Percentiles rank a stretch among this genome's conserved stretches.
Conservation (phyloP, 2,113 vertebrate species). For the Pelodiscus sinensis region DNA sequence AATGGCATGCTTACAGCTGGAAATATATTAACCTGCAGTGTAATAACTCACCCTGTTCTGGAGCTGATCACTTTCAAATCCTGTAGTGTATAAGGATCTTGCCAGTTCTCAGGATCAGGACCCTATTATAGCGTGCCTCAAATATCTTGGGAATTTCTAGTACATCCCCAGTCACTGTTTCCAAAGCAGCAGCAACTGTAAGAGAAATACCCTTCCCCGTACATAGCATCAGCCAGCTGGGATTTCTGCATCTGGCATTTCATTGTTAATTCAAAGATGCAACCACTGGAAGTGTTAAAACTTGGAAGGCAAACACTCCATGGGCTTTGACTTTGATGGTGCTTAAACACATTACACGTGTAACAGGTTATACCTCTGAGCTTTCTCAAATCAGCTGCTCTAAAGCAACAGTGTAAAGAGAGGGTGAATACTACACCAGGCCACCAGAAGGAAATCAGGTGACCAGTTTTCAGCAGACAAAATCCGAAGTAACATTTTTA, state of each 20-base stretch:
- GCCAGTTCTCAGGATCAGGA: background rate
- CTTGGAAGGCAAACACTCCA: background rate
- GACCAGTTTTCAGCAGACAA: background rate
- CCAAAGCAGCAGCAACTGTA: background rate
- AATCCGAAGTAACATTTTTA: background rate
- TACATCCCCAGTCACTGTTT: background rate
- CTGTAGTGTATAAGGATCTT: background rate
- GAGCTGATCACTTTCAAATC: background rate
- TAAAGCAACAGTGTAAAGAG: background rate
- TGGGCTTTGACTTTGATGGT: background rate
- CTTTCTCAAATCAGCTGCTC: background rate
- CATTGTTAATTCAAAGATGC: background rate
- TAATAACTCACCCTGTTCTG: background rate
- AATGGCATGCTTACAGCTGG: background rate
- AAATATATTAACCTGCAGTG: background rate
- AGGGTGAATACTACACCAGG: background rate
- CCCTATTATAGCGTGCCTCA: accelerated
- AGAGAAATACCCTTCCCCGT: background rate
- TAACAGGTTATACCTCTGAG: background rate
- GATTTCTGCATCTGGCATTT: background rate
- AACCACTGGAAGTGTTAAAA: background rate
- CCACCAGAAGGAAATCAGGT: background rate
- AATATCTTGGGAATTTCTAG: accelerated
- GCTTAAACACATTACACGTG: background rate
- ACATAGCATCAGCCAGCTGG: background rate